A percentile compares a stretch with the other conserved stretches of the same genome.
These are phyloP conservation scores for Herminia tarsipennalis DNA, from an alignment of 2,888 invertebrate genomes.

Conservation along the genomic window DNA sequence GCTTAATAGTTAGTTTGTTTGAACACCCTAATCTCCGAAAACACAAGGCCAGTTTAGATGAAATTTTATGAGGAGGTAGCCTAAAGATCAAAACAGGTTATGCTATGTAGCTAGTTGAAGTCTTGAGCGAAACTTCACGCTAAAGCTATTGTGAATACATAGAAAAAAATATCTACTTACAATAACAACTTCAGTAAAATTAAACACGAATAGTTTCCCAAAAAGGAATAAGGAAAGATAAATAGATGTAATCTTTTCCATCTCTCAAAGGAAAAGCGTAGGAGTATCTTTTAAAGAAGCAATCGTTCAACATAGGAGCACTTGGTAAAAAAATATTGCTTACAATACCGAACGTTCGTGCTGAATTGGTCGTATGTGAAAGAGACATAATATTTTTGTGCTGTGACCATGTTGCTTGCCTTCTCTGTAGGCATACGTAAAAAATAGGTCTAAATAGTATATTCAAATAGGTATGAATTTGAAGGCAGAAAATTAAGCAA, in stretches of 20 bases:
- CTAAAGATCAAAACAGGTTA: too few relatives aligned
- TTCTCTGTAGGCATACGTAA: neutral
- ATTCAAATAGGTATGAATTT: too few relatives aligned
- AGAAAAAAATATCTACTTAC: conserved; percentile 22
- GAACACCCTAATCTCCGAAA: too few relatives aligned
- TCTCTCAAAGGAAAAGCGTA: conserved; percentile 19
- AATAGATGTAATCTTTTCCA: conserved; percentile 11
- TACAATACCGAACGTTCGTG: conserved; percentile 32
- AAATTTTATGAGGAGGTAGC: too few relatives aligned
- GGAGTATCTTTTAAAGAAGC: conserved; percentile 40
- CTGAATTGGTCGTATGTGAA: conserved; percentile 39
- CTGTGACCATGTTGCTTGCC: conserved; percentile 17
- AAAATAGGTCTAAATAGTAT: neutral
- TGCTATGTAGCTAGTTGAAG: too few relatives aligned
- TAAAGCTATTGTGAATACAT: neutral
- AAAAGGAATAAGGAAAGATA: conserved; percentile 6
- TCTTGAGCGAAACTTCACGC: too few relatives aligned
- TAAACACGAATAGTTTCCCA: neutral
- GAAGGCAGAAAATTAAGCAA: too few relatives aligned
- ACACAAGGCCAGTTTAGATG: too few relatives aligned
- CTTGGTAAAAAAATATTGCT: conserved; percentile 48
- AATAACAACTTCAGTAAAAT: neutral
- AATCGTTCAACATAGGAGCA: conserved; percentile 39
- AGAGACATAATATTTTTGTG: conserved; percentile 33
- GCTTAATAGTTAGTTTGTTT: too few relatives aligned